phyloP scores from a whole-genome alignment of 92 coral and sea anemone species.

The Porites rus region DNA sequence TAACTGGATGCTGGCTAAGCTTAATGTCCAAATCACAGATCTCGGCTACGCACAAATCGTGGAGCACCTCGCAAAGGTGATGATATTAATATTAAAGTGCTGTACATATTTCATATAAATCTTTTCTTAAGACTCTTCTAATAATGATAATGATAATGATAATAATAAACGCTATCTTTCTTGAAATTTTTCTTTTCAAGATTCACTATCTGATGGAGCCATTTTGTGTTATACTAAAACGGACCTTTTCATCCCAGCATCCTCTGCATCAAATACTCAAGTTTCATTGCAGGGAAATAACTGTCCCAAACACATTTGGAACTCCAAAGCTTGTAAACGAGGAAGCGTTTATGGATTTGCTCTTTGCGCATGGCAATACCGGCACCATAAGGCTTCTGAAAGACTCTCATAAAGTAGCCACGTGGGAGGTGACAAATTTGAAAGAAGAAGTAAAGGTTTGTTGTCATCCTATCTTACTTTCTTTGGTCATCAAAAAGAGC shows the following conservation, averaged over 20 bases:
- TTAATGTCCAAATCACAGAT: conserved; percentile 70
- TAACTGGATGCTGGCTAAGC: conserved; percentile 79
- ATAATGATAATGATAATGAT: too few relatives aligned
- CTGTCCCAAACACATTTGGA: conserved; percentile 61
- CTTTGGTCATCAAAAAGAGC: too few relatives aligned
- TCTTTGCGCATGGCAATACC: conserved; percentile 59
- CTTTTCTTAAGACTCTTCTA: neutral
- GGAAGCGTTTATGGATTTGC: conserved; percentile 25
- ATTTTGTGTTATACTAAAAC: conserved; percentile 64
- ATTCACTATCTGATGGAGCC: conserved; percentile 63
- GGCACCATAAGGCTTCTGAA: conserved; percentile 39
- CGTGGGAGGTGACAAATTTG: conserved; percentile 63
- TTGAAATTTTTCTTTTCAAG: neutral
- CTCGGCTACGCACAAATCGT: conserved; percentile 58
- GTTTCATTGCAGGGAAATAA: conserved; percentile 76
- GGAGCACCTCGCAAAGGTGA: conserved; percentile 80
- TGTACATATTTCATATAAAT: too few relatives aligned
- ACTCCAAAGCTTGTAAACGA: conserved; percentile 45
- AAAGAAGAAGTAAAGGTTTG: conserved; percentile 32
- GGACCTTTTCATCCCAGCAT: conserved; percentile 65
- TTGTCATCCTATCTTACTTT: neutral
- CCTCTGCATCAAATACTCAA: conserved; percentile 68
- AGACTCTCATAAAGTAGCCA: conserved; percentile 18
- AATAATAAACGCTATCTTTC: neutral
- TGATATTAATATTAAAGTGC: neutral